Evolutionary conservation across 1,140 invertebrate species (phyloP), one percentile per base, ranked within the genome.

Genomic region (Zaprionus kolodkinae): DNA sequence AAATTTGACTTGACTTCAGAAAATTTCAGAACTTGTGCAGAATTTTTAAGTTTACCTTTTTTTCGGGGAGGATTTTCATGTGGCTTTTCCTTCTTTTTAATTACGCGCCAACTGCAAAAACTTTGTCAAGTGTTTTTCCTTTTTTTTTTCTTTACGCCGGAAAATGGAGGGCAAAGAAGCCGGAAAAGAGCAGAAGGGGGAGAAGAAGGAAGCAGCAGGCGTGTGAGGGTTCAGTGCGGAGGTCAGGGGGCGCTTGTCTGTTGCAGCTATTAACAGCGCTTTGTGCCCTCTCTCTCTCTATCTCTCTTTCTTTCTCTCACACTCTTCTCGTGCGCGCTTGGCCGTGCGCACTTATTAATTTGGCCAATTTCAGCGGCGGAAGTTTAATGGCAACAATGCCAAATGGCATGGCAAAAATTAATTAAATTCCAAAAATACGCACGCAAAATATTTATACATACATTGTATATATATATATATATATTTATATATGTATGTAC

Each of bases 211-310:
- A 6, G 27, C 27, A 15, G 40, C 40, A 15, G 40, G 6, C 40
- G 13, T 7, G n/a, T 9, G n/a, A 45, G n/a, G n/a, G n/a, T n/a
- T n/a, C n/a, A n/a, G n/a, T 15, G 40, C n/a, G 60, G 59, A 9
- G 25, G 30, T 40, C 12, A 15, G 12, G 6, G 52, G 52, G 11
- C 10, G 36, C 35, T 15, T 30, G 52, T 27, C 67, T 67, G 72
- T 78, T 88, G 54, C 76, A 66, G 80, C 84, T 83, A 87, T 87
- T 87, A 87, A 88, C 83, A 66, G 62, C 38, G 74, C 59, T 83
- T 70, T 72, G 59, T 35, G 66, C 66, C 78, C 71, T 86, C 21
- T 21, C 21, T 21, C 21, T 79, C n/a, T n/a, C n/a, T n/a, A n/a
- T n/a, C n/a, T n/a, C n/a, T n/a, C n/a, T n/a, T n/a, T n/a, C n/a